Percentiles rank a stretch among this genome's conserved stretches.
phyloP scores from a whole-genome alignment of 2,888 invertebrate species.

The Sipunculus nudus region DNA sequence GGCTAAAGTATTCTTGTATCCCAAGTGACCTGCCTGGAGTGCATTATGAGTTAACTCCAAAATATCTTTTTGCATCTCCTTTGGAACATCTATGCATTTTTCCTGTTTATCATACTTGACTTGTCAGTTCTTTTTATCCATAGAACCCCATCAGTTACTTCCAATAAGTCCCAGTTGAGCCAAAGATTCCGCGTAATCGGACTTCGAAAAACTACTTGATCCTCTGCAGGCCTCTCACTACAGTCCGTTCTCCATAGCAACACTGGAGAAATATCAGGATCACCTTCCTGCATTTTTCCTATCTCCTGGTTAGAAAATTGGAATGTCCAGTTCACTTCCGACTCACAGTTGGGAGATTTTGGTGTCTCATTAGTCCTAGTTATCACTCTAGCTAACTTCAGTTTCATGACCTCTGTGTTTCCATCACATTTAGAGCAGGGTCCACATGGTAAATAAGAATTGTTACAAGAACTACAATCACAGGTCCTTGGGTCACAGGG shows the following conservation, averaged over 20 bases:
- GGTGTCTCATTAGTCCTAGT: no score
- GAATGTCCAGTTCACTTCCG: no score
- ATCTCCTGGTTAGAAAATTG: no score
- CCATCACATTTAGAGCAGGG: no score
- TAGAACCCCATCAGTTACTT: conserved; percentile 15
- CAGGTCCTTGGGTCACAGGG: no score
- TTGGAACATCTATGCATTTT: conserved; percentile 27
- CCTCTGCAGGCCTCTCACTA: conserved; percentile 1
- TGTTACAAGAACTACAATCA: no score
- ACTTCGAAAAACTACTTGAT: conserved; percentile 1
- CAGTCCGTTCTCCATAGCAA: neutral
- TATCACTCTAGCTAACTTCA: no score
- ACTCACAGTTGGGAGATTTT: no score
- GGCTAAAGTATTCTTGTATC: conserved; percentile 23
- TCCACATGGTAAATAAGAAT: no score
- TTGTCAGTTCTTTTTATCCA: conserved; percentile 9
- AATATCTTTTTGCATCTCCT: conserved; percentile 9
- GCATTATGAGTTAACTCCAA: conserved; percentile 18
- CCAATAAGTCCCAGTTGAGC: conserved; percentile 1
- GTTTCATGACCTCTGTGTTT: no score
- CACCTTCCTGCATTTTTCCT: neutral
- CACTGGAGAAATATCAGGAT: neutral
- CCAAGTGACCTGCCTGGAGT: conserved; percentile 25
- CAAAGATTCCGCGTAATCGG: conserved; percentile 12
- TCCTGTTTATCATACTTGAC: no score